Evolutionary conservation across 2,113 vertebrate species (phyloP), one percentile per base, ranked within the genome.

Genomic region (Cavia porcellus): DNA sequence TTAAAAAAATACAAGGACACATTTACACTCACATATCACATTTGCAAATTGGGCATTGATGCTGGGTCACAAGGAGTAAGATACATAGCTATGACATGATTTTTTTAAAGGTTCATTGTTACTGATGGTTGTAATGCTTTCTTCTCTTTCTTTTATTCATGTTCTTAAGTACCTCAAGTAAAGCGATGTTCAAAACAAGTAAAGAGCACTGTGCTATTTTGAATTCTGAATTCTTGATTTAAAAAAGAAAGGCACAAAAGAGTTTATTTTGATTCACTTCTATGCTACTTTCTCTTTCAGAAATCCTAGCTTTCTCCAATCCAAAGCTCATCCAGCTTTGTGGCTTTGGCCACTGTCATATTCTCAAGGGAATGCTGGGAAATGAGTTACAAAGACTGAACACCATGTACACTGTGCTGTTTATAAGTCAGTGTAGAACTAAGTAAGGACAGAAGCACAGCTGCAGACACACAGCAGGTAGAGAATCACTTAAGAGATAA

Each of bases 401-500:
- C 66, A 55, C 85, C 90, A 96, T 72, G 94, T 15, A 62, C 72
- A 62, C 32, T 91, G n/a, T 2, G 25, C 45, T 96, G 45, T 81
- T 94, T 90, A 0, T 77, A 55, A 96, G 75, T 87, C 93, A 50
- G n/a, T 66, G 95, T 82, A 96, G 92, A 89, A 88, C 87, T 74
- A 97, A 96, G 94, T 80, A 89, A 93, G 92, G 84, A 61, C 38
- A 66, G 72, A 52, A 50, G 59, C 96, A 72, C 89, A 96, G 96
- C 89, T 96, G 95, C 92, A 86, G 80, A 95, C 22, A 93, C 77
- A 79, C 92, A 94, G 90, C 92, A 97, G 89, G 93, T 28, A 97
- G 47, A 92, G 74, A 94, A 95, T 89, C 84, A 93, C 80, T 97
- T 96, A 95, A 62, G 52, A 90, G 75, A 93, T 95, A 96, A 97